Evolutionary conservation across 2,888 invertebrate genomes (phyloP).

Genomic region (Luperina testacea): DNA sequence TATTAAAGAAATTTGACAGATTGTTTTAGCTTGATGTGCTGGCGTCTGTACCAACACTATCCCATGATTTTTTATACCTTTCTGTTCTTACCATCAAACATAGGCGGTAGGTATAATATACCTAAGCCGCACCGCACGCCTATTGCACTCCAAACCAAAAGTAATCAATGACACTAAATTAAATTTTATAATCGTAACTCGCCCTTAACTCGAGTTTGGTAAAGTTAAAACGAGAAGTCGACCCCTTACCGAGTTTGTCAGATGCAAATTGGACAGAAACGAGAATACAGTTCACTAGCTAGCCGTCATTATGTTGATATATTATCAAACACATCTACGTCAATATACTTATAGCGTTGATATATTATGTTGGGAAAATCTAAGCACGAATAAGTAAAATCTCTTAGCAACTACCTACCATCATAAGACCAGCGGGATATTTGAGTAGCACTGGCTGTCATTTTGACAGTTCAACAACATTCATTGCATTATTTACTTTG

Average conservation of each 20-base stretch:
- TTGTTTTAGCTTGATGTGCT: too few species aligned
- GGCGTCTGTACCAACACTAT: background rate
- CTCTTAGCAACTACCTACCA: background rate
- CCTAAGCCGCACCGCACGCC: background rate
- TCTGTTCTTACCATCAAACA: background rate
- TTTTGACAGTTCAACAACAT: background rate
- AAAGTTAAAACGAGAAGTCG: constrained; percentile 48
- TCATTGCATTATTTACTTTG: background rate
- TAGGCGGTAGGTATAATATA: background rate
- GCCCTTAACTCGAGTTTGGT: constrained; percentile 28
- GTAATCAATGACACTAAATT: constrained; percentile 22
- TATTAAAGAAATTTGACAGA: too few species aligned
- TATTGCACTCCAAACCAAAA: constrained; percentile 23
- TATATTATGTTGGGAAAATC: background rate
- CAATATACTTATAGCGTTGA: background rate
- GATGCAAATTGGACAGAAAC: constrained; percentile 34
- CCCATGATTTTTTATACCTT: background rate
- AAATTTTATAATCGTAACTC: constrained; percentile 45
- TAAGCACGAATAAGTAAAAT: background rate
- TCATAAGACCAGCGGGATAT: background rate
- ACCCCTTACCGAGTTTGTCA: constrained; percentile 44
- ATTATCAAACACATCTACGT: constrained; percentile 9
- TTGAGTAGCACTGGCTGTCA: background rate
- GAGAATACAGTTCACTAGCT: constrained; percentile 30
- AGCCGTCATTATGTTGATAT: constrained; percentile 19